These are phyloP conservation scores for Paradoxurus hermaphroditus DNA, from an alignment of 2,113 vertebrate species.

Conservation along the genomic window DNA sequence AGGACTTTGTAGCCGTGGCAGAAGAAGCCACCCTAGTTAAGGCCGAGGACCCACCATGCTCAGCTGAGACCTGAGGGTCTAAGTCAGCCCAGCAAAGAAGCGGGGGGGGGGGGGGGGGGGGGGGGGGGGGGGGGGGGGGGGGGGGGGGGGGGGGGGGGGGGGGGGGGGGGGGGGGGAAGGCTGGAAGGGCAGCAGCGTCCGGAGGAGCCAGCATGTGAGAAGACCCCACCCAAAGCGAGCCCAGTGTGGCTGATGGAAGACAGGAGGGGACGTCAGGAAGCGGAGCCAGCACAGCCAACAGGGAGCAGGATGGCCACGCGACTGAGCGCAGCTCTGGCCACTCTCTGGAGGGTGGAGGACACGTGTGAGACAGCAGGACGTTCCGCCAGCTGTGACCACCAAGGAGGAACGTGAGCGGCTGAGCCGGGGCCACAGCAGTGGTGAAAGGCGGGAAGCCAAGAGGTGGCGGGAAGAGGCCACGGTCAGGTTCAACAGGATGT, in stretches of 20 bases:
- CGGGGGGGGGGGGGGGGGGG: no score
- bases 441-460: background rate
- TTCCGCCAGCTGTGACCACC: no score
- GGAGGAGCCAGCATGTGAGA: no score
- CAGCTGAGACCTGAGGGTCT: background rate
- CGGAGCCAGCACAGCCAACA: rapidly evolving
- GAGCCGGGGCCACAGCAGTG: background rate
- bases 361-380: background rate
- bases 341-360: background rate
- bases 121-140: no score
- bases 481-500: rapidly evolving
- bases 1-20: rapidly evolving
- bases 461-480: no score
- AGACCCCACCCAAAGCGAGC: no score
- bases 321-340: background rate
- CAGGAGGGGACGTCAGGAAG: background rate
- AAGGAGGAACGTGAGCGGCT: background rate
- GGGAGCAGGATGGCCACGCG: rapidly evolving
- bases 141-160: no score
- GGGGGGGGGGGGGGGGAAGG: background rate
- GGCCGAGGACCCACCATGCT: background rate
- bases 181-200: rapidly evolving
- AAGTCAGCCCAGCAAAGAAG: background rate
- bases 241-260: no score
- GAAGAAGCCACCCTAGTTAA: background rate